These are phyloP conservation scores for Drymodes brunneopygia DNA, from an alignment of 2,113 vertebrate species.

Conservation along the genomic window DNA sequence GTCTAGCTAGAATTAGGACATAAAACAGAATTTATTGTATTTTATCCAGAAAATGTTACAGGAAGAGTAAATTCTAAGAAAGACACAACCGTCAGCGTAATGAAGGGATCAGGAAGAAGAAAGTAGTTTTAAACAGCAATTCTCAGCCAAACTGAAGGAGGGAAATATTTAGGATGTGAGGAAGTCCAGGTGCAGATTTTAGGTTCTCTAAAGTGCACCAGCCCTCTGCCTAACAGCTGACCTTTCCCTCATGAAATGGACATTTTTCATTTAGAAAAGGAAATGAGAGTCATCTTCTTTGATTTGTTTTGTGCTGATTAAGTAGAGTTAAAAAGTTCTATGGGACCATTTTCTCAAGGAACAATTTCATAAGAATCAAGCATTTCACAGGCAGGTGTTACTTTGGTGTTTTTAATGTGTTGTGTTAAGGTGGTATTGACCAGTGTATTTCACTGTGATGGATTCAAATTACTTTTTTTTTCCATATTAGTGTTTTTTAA, in stretches of 20 bases:
- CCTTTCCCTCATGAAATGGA: slow-evolving; percentile 36
- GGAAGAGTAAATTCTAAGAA: background rate
- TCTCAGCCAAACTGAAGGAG: background rate
- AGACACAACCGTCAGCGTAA: background rate
- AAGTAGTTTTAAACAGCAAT: background rate
- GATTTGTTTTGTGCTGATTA: slow-evolving; percentile 10
- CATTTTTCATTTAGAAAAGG: slow-evolving; percentile 58
- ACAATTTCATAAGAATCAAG: background rate
- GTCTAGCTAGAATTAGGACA: background rate
- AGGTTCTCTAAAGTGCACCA: slow-evolving; percentile 18
- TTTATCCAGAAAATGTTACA: background rate
- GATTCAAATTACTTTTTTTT: background rate
- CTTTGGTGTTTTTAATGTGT: background rate
- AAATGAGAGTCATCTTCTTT: slow-evolving; percentile 53
- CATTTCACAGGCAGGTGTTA: background rate
- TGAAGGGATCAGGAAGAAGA: background rate
- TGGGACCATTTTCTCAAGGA: background rate
- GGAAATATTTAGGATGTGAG: background rate
- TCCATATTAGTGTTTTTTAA: background rate
- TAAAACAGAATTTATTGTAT: background rate
- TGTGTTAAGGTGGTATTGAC: background rate
- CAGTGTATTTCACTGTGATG: background rate
- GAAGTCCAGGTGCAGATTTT: slow-evolving; percentile 40
- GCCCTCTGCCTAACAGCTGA: slow-evolving; percentile 1
- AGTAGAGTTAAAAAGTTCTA: background rate